Evolutionary conservation across 2,113 vertebrate genomes (phyloP).

Genomic region (Brachyhypopomus gauderio): DNA sequence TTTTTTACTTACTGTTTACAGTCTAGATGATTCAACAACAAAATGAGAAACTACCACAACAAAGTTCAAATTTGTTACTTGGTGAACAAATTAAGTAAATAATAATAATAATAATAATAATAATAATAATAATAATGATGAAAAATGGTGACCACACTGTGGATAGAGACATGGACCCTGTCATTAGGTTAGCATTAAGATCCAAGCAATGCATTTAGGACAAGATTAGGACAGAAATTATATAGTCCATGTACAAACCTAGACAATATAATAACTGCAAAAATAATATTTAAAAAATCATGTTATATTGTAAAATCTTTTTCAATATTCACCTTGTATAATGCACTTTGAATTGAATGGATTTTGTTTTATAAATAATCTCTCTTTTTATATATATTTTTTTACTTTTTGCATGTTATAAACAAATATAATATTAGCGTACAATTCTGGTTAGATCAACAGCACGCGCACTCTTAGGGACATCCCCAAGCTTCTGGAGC

Average conservation of each 20-base stretch:
- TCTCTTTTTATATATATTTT: slow-evolving; percentile 44
- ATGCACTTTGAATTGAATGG: slow-evolving; percentile 59
- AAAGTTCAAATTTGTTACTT: slow-evolving; percentile 76
- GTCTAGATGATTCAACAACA: slow-evolving; percentile 83
- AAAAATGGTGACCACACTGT: slow-evolving; percentile 71
- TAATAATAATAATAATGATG: slow-evolving; percentile 26
- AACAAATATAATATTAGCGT: slow-evolving; percentile 64
- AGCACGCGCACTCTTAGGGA: slow-evolving; percentile 60
- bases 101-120: background rate
- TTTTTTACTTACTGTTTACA: slow-evolving; percentile 76
- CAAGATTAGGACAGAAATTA: slow-evolving; percentile 47
- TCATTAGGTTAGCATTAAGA: slow-evolving; percentile 66
- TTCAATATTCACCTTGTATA: slow-evolving; percentile 60
- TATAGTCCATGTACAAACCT: slow-evolving; percentile 57
- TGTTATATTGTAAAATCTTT: slow-evolving; percentile 55
- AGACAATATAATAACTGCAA: slow-evolving; percentile 49
- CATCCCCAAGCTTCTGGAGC: slow-evolving; percentile 59
- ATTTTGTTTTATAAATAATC: slow-evolving; percentile 62
- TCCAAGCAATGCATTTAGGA: slow-evolving; percentile 65
- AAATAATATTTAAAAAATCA: slow-evolving; percentile 51
- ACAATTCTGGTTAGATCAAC: slow-evolving; percentile 60
- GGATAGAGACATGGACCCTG: slow-evolving; percentile 70
- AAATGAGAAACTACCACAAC: slow-evolving; percentile 84
- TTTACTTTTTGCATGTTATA: slow-evolving; percentile 66
- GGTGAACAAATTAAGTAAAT: slow-evolving; percentile 60